These are phyloP conservation scores for Drosophila sechellia DNA, from an alignment of 1,140 invertebrate genomes.

Conservation along the genomic window DNA sequence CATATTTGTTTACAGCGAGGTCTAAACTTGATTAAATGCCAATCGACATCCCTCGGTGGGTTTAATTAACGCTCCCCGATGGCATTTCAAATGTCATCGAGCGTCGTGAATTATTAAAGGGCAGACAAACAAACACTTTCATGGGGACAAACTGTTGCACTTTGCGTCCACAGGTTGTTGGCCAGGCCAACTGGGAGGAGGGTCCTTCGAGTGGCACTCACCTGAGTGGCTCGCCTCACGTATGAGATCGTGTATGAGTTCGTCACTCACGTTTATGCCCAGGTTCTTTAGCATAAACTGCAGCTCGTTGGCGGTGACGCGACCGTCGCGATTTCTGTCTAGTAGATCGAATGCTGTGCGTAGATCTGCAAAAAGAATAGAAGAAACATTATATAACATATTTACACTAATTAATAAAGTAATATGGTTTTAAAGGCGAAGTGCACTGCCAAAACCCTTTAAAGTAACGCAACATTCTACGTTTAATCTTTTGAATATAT, in stretches of 20 bases:
- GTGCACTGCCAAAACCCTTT: neutral
- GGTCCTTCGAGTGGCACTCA: slow-evolving; percentile 71
- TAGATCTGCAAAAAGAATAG: slow-evolving; percentile 86
- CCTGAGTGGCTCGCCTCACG: slow-evolving; percentile 89
- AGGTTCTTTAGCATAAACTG: slow-evolving; percentile 91
- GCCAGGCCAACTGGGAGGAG: neutral
- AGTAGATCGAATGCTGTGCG: slow-evolving; percentile 90
- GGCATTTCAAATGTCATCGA: slow-evolving; percentile 9
- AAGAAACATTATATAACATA: neutral
- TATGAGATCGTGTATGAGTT: slow-evolving; percentile 89
- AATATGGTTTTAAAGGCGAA: neutral
- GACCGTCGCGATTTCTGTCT: slow-evolving; percentile 90
- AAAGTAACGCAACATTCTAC: too few species aligned
- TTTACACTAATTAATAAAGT: neutral
- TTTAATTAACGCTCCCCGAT: slow-evolving; percentile 37
- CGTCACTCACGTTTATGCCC: slow-evolving; percentile 89
- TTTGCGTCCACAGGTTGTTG: slow-evolving; percentile 32
- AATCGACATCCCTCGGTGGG: slow-evolving; percentile 31
- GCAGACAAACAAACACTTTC: slow-evolving; percentile 14
- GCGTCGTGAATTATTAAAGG: slow-evolving; percentile 40
- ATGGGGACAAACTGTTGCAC: slow-evolving; percentile 59
- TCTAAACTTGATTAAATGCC: slow-evolving; percentile 38
- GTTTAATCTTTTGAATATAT: too few species aligned
- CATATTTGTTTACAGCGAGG: neutral
- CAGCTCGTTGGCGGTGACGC: slow-evolving; percentile 89